Evolutionary conservation across 2,797 vertebrate genomes (phyloP).

Genomic region (Sebastes cheni): DNA sequence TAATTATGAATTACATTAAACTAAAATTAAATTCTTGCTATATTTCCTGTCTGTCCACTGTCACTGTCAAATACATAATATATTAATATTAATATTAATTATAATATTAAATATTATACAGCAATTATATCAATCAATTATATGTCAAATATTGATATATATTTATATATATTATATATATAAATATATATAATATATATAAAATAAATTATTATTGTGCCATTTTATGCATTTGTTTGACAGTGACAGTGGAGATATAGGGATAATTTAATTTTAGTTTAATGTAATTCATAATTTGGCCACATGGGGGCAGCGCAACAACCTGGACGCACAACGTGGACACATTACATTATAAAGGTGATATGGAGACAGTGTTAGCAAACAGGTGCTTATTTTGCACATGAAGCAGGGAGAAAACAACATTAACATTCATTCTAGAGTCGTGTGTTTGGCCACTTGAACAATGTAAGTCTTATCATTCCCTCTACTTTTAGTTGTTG

Average conservation of each 20-base stretch:
- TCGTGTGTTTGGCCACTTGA: not conserved
- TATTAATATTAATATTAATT: no score
- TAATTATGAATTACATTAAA: not conserved
- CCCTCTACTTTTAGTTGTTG: not conserved
- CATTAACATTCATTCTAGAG: not conserved
- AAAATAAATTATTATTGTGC: no score
- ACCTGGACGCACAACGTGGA: not conserved
- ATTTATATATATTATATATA: no score
- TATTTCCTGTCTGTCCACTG: not conserved
- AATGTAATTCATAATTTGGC: not conserved
- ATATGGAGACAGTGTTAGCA: rapidly evolving
- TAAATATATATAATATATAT: no score
- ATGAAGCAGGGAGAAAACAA: not conserved
- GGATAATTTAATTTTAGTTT: not conserved
- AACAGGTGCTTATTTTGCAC: not conserved
- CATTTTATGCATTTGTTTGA: no score
- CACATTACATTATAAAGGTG: not conserved
- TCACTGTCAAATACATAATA: no score
- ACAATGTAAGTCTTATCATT: not conserved
- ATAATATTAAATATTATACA: no score
- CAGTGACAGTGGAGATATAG: not conserved
- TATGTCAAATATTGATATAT: no score
- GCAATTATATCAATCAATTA: no score
- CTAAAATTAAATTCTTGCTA: not conserved
- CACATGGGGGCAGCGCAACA: slow-evolving; percentile 20